Base-by-base conservation (phyloP, 2,797 vertebrate genomes). In the Ctenopoma multispine region DNA sequence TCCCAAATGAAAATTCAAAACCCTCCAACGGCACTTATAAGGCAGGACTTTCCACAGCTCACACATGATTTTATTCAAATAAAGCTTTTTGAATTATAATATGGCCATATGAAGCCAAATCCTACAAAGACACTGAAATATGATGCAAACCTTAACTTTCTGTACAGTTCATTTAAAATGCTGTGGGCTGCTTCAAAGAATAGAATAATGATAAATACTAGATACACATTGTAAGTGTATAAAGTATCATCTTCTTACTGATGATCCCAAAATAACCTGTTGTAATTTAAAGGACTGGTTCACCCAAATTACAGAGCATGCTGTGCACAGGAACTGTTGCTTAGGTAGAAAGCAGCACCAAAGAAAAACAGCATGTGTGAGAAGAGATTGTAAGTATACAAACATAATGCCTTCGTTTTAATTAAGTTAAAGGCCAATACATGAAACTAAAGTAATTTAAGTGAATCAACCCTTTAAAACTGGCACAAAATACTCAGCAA, bases 21-120 rank as follows among this genome's bases (percentile, higher is more conserved):
- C 27, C 46, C 77, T 58, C 40, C 69, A 54, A 58, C 13, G 36
- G 44, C 69, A 79, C 59, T 70, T 47, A n/a, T n/a, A 46, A 87
- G 63, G 69, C 47, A 50, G 44, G n/a, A n/a, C 63, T 67, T 56
- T 47, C 31, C 17, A n/a, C 0, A 0, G 43, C 61, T 83, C 65
- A 55, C 17, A 47, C 61, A 60, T 9, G 55, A 24, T 63, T 73
- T 59, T 36, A 66, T 62, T 72, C 44, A 66, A 73, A 73, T 67
- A 53, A 13, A 40, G 64, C 47, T 59, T 54, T 34, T 54, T 69
- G 47, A 77, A 78, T 57, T 73, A 49, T 65, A 47, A 66, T 71
- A n/a, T 2, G 21, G 11, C 63, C 41, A 34, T 49, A 10, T 46
- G 44, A 58, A 43, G 6, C 2, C 11, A 29, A 34, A 70, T 69